Evolutionary conservation across 2,888 invertebrate species (phyloP).

Genomic region (Drosophila differens): DNA sequence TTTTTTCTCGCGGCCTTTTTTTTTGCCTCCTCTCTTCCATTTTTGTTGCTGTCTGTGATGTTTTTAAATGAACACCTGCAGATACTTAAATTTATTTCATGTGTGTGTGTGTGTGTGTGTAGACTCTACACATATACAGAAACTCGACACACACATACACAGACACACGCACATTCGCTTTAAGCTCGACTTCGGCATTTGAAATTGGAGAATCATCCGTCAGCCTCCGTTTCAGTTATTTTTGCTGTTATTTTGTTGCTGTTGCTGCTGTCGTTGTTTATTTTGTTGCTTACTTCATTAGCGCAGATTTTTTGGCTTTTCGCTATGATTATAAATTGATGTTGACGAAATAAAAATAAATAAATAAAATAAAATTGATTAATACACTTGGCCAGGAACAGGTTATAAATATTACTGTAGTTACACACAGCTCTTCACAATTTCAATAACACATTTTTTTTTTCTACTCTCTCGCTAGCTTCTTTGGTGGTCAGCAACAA

Average conservation of each 20-base stretch:
- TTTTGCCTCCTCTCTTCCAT: conserved; percentile 50
- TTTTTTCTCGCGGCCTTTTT: conserved; percentile 74
- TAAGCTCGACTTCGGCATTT: conserved; percentile 76
- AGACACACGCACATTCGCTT: conserved; percentile 39
- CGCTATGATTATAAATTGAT: conserved; percentile 64
- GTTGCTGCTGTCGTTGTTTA: conserved; percentile 27
- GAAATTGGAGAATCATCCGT: conserved; percentile 77
- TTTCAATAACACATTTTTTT: conserved; percentile 27
- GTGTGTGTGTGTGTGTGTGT: conserved; percentile 34
- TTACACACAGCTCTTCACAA: conserved; percentile 22
- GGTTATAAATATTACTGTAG: conserved; percentile 49
- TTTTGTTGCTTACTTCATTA: conserved; percentile 68
- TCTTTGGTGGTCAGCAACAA: conserved; percentile 26
- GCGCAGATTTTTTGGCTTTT: conserved; percentile 58
- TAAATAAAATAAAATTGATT: conserved; percentile 48
- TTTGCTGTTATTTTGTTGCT: conserved; percentile 18
- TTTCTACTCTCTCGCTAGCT: background rate
- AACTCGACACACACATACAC: conserved; percentile 10
- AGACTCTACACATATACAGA: conserved; percentile 17
- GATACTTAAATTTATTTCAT: conserved; percentile 85
- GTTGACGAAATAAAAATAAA: conserved; percentile 45
- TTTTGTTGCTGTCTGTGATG: conserved; percentile 74
- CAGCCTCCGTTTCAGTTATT: conserved; percentile 54
- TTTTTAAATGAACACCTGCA: conserved; percentile 85
- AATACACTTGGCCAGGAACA: conserved; percentile 54